These are phyloP conservation scores for Antrozous pallidus DNA, from an alignment of 2,797 vertebrate genomes.

Conservation along the genomic window DNA sequence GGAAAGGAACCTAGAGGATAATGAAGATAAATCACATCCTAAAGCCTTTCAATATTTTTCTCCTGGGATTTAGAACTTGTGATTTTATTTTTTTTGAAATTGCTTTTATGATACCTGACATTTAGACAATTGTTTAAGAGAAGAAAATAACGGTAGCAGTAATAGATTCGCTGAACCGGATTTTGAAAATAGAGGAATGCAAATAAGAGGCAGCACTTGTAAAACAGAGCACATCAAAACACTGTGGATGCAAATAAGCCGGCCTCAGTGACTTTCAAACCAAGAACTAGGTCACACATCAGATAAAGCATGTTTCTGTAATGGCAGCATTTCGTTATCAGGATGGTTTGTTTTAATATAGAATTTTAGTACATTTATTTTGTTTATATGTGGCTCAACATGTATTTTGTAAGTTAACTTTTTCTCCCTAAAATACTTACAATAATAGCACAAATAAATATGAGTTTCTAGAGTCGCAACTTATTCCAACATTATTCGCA, in stretches of 20 bases:
- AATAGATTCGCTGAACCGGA: background rate
- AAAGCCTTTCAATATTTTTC: background rate
- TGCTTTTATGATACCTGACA: background rate
- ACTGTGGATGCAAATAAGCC: background rate
- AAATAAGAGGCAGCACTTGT: background rate
- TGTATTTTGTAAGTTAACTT: background rate
- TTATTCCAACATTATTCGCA: background rate
- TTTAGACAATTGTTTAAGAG: conserved; percentile 40
- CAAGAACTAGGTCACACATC: conserved; percentile 25
- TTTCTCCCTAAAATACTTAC: background rate
- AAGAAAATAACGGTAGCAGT: conserved; percentile 9
- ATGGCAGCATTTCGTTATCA: background rate
- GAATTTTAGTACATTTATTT: background rate
- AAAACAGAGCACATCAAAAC: conserved; percentile 1
- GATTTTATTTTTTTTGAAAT: background rate
- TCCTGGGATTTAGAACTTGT: background rate
- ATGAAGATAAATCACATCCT: conserved; percentile 10
- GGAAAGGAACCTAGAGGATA: background rate
- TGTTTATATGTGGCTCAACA: background rate
- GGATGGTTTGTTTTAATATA: background rate
- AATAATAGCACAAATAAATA: background rate
- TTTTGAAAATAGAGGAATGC: background rate
- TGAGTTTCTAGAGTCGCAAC: background rate
- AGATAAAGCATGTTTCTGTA: background rate
- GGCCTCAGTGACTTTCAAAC: conserved; percentile 39